These are phyloP conservation scores for Onchidella celtica DNA, from an alignment of 2,888 invertebrate genomes.

Conservation along the genomic window DNA sequence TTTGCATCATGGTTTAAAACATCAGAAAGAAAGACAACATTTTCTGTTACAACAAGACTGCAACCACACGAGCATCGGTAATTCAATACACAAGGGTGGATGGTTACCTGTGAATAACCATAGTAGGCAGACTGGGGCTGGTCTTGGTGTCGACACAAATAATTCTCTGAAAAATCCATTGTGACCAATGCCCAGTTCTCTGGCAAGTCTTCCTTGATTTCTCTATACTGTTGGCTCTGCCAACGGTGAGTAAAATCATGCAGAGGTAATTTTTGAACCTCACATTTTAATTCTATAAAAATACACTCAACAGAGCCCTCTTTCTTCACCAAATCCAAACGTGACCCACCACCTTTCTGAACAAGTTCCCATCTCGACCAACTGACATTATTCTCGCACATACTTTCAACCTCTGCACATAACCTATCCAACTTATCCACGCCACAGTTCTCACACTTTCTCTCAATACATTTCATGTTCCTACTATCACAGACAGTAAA, in stretches of 20 bases:
- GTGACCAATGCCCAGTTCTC: slow-evolving; percentile 23
- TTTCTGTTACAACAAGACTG: background rate
- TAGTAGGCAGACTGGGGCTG: slow-evolving; percentile 36
- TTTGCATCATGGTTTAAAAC: slow-evolving; percentile 1
- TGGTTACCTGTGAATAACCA: slow-evolving; percentile 33
- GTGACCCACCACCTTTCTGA: background rate
- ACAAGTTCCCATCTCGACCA: slow-evolving; percentile 13
- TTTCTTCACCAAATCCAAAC: slow-evolving; percentile 16
- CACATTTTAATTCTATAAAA: background rate
- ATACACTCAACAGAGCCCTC: slow-evolving; percentile 4
- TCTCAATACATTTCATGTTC: background rate
- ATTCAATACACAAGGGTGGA: slow-evolving; percentile 3
- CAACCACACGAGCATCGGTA: slow-evolving; percentile 2
- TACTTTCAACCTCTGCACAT: background rate
- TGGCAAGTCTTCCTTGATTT: background rate
- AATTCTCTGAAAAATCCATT: slow-evolving; percentile 39
- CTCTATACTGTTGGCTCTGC: background rate
- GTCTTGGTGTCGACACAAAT: slow-evolving; percentile 28
- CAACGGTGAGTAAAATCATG: slow-evolving; percentile 27
- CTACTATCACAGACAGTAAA: background rate
- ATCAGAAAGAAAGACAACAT: slow-evolving; percentile 6
- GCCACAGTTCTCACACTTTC: background rate
- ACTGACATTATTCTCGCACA: background rate
- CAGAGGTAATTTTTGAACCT: background rate
- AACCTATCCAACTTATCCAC: background rate